Evolutionary conservation across 2,797 vertebrate species (phyloP), one percentile per base, ranked within the genome.

Genomic region (Allobates femoralis): DNA sequence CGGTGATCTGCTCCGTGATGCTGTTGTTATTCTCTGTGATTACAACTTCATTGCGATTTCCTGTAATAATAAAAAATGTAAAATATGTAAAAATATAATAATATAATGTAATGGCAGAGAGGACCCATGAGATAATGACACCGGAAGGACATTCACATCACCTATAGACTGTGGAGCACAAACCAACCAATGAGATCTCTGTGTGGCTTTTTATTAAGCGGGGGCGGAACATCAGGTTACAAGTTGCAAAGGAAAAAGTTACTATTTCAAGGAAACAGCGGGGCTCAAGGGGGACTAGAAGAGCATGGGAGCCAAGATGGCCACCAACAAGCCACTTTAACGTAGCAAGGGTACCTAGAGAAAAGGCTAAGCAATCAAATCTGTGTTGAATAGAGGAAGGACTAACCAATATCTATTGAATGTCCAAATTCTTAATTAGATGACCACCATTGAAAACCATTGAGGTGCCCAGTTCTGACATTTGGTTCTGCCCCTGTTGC

Each of bases 1-100:
- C 98, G 0, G 98, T 99, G 93, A 99, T 99, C 94, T 99, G 98
- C 87, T 99, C 98, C 1, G 98, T 99, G 94, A 99, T 99, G 94
- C 98, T 99, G 95, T 99, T 99, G 88, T 95, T 96, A 91, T 98
- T 97, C 85, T 98, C 97, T 0, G 96, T 98, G 93, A 99, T 97
- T 88, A 99, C 97, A 92, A 99, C 98, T 78, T 99, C 98, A 8
- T 97, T 96, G 81, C 96, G 97, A 90, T 95, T 96, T 89, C 98
- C 98, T 99, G 90, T 21, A 46, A 89, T n/a, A n/a, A n/a, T n/a
- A n/a, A 79, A 88, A 0, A 84, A 87, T 91, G 16, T 75, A 86
- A 74, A 84, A n/a, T 3, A 53, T 46, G 7, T 46, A 53, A 53
- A 53, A 18, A 53, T 53, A 15, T 46, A 46, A 46, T 46, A 46